Evolutionary conservation across 2,797 vertebrate genomes (phyloP), one percentile per base, ranked within the genome.

Genomic region (Tympanoctomys barrerae): DNA sequence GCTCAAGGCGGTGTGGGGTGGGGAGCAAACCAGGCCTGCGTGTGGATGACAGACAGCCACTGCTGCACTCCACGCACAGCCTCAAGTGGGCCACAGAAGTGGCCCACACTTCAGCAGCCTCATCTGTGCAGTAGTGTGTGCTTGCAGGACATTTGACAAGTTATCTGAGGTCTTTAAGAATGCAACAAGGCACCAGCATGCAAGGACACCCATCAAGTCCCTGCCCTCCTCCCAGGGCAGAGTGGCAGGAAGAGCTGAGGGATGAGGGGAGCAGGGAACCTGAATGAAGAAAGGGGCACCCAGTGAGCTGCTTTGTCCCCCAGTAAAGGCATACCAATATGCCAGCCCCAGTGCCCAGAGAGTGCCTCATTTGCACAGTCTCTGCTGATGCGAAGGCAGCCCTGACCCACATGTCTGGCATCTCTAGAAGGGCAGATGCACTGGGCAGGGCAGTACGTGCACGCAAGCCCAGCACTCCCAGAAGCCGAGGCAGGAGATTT

Each of bases 1-100:
- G 12, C 71, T 73, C 33, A 26, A 59, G 70, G 77, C 7, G 0
- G 7, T 14, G 21, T 12, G n/a, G 33, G 1, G 2, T 1, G 7
- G 4, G 49, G 8, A 12, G 5, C 7, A 42, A 82, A 89, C 18
- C 31, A n/a, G 42, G 33, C 28, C 62, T 24, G 31, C 73, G 36
- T 19, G 24, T 21, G 70, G 28, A 16, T 14, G 13, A 73, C 22
- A 75, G 71, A 46, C 2, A 12, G 39, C 12, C 31, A 21, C 83
- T 10, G 54, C 49, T 59, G 12, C 61, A 24, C 24, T 9, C 61
- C 28, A 3, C 0, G 3, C 13, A 33, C 36, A 1, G 1, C 57
- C 46, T 5, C 0, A 7, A n/a, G 26, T 39, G 64, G 39, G 42
- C 7, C 6, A 2, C 10, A 24, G 8, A 86, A 49, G 84, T 16